Evolutionary conservation across 2,113 vertebrate genomes (phyloP).

Genomic region (Tautogolabrus adspersus): DNA sequence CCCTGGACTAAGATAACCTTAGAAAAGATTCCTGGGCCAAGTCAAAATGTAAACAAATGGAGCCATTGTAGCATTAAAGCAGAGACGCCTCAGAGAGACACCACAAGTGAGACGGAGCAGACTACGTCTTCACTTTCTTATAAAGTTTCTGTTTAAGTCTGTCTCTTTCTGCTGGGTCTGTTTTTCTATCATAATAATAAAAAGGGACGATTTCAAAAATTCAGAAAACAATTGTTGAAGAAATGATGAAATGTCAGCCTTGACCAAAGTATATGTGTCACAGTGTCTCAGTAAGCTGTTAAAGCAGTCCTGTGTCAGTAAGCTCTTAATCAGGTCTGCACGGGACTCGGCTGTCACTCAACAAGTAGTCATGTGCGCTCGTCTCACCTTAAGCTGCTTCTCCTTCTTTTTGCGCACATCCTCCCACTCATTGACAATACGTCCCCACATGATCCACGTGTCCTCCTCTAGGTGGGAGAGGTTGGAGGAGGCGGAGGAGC

Average conservation of each 20-base stretch:
- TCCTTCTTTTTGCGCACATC: slow-evolving; percentile 98
- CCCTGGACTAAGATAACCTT: slow-evolving; percentile 46
- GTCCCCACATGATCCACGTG: slow-evolving; percentile 96
- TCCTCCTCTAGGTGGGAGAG: slow-evolving; percentile 98
- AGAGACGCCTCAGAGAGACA: not conserved
- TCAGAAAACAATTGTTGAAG: not conserved
- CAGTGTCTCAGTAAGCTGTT: slow-evolving; percentile 40
- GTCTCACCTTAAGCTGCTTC: slow-evolving; percentile 94
- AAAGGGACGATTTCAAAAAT: not conserved
- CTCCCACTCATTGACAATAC: slow-evolving; percentile 99
- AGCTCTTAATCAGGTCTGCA: slow-evolving; percentile 49
- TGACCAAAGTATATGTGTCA: not conserved
- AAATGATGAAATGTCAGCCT: not conserved
- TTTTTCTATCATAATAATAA: not conserved
- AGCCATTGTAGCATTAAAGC: slow-evolving; percentile 14
- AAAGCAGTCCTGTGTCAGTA: slow-evolving; percentile 10
- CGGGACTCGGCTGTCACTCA: not conserved
- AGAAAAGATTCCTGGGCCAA: slow-evolving; percentile 13
- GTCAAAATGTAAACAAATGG: slow-evolving; percentile 50
- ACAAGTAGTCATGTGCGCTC: not conserved
- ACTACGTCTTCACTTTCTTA: not conserved
- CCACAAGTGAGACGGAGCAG: not conserved
- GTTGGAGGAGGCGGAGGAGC: slow-evolving; percentile 98
- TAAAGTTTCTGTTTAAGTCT: not conserved
- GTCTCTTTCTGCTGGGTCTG: not conserved